These are phyloP conservation scores for Platysteira castanea DNA, from an alignment of 2,113 vertebrate genomes.

Conservation along the genomic window DNA sequence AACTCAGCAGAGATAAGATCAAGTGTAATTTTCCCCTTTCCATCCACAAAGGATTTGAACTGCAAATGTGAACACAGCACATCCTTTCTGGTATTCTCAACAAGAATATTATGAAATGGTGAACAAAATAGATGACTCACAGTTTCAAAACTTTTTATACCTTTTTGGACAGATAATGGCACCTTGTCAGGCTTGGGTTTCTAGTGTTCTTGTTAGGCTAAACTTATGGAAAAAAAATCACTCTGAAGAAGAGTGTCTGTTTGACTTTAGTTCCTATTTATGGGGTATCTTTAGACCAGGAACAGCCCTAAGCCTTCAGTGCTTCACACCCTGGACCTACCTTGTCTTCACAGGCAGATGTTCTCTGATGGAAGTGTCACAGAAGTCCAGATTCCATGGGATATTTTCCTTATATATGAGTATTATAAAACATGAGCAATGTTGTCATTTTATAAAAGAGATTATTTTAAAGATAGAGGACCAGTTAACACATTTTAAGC, in stretches of 20 bases:
- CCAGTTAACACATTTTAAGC: conserved; percentile 58
- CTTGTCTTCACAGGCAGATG: neutral
- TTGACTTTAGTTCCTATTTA: neutral
- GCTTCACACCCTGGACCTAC: neutral
- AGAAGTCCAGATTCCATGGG: neutral
- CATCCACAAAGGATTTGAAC: neutral
- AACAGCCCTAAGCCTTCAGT: neutral
- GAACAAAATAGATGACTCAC: neutral
- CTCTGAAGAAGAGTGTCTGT: neutral
- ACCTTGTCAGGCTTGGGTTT: neutral
- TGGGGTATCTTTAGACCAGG: neutral
- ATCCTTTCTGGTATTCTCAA: neutral
- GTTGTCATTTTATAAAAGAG: conserved; percentile 52
- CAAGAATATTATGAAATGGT: neutral
- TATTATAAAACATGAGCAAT: neutral
- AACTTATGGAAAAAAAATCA: fast-evolving
- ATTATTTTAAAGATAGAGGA: conserved; percentile 47
- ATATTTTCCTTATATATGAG: neutral
- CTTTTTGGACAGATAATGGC: neutral
- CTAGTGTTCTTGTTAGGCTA: neutral
- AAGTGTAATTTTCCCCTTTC: neutral
- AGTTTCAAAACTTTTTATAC: neutral
- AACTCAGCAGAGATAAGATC: neutral
- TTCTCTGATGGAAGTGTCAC: neutral
- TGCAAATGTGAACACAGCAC: neutral